Percentiles rank a stretch among this genome's conserved stretches.
These are phyloP conservation scores for Pseudanteris insignis DNA, from an alignment of 2,888 invertebrate species.

Conservation along the genomic window DNA sequence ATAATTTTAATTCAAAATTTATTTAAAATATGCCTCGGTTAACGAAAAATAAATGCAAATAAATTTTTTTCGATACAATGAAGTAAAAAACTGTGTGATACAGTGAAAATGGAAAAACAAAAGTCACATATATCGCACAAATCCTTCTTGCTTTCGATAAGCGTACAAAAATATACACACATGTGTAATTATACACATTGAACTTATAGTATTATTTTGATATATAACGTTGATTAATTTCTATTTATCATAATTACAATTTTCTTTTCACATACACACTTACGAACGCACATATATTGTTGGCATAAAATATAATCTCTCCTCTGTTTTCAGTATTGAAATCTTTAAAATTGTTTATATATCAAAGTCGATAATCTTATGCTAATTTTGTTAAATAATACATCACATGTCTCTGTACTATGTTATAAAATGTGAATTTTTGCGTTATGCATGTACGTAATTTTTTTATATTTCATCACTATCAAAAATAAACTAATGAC, in stretches of 20 bases:
- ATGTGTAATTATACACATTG: slow-evolving; percentile 53
- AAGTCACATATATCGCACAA: too few species aligned
- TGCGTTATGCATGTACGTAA: slow-evolving; percentile 7
- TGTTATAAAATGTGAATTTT: slow-evolving; percentile 9
- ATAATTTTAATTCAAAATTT: too few species aligned
- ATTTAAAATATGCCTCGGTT: too few species aligned
- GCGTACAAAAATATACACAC: slow-evolving; percentile 59
- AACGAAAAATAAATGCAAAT: too few species aligned
- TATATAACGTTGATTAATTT: slow-evolving; percentile 39
- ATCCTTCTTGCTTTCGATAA: slow-evolving; percentile 60
- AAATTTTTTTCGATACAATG: too few species aligned
- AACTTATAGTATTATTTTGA: slow-evolving; percentile 51
- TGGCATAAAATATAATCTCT: slow-evolving; percentile 50
- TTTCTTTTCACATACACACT: too few species aligned
- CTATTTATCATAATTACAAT: too few species aligned
- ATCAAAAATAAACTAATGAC: slow-evolving; percentile 30
- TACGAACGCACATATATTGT: slow-evolving; percentile 25
- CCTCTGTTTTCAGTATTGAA: slow-evolving; percentile 36
- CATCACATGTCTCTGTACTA: slow-evolving; percentile 56
- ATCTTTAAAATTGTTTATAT: slow-evolving; percentile 29
- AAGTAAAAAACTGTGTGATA: too few species aligned
- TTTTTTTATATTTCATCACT: slow-evolving; percentile 7
- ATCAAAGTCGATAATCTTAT: slow-evolving; percentile 43
- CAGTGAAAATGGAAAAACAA: too few species aligned
- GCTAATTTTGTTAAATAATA: slow-evolving; percentile 50